Conservation (phyloP, 2,797 vertebrate species). For the Microcaecilia unicolor region DNA sequence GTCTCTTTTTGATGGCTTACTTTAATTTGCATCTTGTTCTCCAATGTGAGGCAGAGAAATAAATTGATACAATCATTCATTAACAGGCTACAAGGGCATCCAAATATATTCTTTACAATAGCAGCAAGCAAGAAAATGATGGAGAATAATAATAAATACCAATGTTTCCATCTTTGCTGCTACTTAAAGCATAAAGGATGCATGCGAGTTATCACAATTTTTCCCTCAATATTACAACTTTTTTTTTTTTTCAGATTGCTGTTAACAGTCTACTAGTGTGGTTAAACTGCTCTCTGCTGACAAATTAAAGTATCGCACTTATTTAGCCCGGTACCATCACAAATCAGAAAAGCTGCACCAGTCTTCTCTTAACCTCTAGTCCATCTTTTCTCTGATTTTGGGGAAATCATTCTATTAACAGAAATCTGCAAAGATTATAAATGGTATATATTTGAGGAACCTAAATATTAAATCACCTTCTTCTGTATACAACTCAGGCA, state of each 20-base stretch:
- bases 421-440: too few species aligned
- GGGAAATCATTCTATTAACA: too few species aligned
- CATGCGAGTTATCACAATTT: conserved; percentile 20
- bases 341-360: background rate
- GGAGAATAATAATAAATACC: conserved; percentile 26
- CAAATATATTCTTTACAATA: conserved; percentile 12
- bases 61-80: conserved; percentile 24
- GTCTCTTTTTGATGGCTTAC: conserved; percentile 32
- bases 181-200: conserved; percentile 32
- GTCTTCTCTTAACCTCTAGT: too few species aligned
- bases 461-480: too few species aligned
- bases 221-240: conserved; percentile 1
- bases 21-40: conserved; percentile 33
- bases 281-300: conserved; percentile 45
- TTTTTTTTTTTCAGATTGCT: conserved; percentile 10
- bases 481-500: too few species aligned
- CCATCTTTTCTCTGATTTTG: too few species aligned
- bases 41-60: conserved; percentile 13
- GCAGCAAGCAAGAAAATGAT: conserved; percentile 29
- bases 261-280: background rate
- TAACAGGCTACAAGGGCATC: conserved; percentile 17
- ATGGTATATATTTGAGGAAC: too few species aligned
- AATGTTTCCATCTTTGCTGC: conserved; percentile 27
- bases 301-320: background rate
- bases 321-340: background rate